Evolutionary conservation across 2,888 invertebrate genomes (phyloP), one percentile per base, ranked within the genome.

Genomic region (Torymus aiolomorphi): DNA sequence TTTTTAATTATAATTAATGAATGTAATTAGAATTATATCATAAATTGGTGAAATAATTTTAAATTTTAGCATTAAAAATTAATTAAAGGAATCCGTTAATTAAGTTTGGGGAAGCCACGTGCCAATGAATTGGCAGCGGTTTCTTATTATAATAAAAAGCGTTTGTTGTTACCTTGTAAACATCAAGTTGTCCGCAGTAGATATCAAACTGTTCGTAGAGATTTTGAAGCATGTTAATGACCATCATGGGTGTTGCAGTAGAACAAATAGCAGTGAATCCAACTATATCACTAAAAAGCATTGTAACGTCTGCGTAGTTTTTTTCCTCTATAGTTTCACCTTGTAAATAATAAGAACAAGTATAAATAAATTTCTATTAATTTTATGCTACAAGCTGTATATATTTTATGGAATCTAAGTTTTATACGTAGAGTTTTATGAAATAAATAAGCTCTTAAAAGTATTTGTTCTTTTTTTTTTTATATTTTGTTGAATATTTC

Each of bases 201-300:
- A 95, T 94, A 89, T 98, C 98, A 87, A 98, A 98, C 86, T 97
- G 96, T 88, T 97, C 97, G 92, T 98, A 98, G 67, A 98, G 92
- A 85, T 96, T 95, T 88, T 97, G 97, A 69, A 98, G 92, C 97
- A 98, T 98, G 86, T 95, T 96, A 86, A 98, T 97, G 65, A 97
- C 97, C 96, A 96, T 97, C 94, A 98, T 96, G 0, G 98, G 98
- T 0, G 97, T 97, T 20, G 97, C 96, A 0, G 97, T 96, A 0
- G 97, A 96, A 87, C 98, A 98, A 87, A 98, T 98, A 54, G 97
- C 97, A 0, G 98, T 98, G 90, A 98, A 98, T 20, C 98, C 98
- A 0, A 98, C 98, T 76, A 98, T 97, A 88, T 98, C 98, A 87
- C 97, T 97, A 91, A 98, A 98, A 66, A 98, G 92, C 95, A 98